Evolutionary conservation across 2,888 invertebrate genomes (phyloP).

Genomic region (Orthonevra nobilis): DNA sequence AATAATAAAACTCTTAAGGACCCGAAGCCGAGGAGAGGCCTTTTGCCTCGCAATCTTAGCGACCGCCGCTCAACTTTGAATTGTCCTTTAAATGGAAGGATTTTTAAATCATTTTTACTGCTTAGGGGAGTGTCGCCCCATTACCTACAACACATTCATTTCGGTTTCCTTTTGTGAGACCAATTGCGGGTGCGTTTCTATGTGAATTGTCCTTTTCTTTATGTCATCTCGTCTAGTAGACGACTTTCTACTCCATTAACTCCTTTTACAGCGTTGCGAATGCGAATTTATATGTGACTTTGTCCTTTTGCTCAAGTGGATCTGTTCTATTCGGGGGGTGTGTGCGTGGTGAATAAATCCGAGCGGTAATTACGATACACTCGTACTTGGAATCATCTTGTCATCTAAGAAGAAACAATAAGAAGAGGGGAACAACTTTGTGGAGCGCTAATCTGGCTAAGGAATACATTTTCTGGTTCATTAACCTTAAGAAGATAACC

Average conservation of each 20-base stretch:
- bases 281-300: conserved; percentile 52
- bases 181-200: conserved; percentile 55
- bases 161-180: conserved; percentile 48
- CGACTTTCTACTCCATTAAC: conserved; percentile 67
- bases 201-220: conserved; percentile 57
- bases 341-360: conserved; percentile 22
- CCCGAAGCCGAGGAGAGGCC: conserved; percentile 21
- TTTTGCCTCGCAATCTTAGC: conserved; percentile 52
- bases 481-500: neutral
- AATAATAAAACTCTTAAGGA: conserved; percentile 10
- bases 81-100: conserved; percentile 40
- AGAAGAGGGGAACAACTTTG: conserved; percentile 13
- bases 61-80: conserved; percentile 54
- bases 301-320: conserved; percentile 13
- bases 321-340: neutral
- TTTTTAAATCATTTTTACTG: conserved; percentile 42
- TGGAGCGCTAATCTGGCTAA: conserved; percentile 40
- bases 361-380: conserved; percentile 33
- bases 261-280: conserved; percentile 51
- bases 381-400: conserved; percentile 15
- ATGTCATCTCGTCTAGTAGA: conserved; percentile 57
- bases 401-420: conserved; percentile 1
- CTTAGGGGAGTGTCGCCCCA: conserved; percentile 40
- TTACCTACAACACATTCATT: conserved; percentile 46
- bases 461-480: conserved; percentile 48